Evolutionary conservation across 2,888 invertebrate species (phyloP).

Genomic region (Apantesis nais): DNA sequence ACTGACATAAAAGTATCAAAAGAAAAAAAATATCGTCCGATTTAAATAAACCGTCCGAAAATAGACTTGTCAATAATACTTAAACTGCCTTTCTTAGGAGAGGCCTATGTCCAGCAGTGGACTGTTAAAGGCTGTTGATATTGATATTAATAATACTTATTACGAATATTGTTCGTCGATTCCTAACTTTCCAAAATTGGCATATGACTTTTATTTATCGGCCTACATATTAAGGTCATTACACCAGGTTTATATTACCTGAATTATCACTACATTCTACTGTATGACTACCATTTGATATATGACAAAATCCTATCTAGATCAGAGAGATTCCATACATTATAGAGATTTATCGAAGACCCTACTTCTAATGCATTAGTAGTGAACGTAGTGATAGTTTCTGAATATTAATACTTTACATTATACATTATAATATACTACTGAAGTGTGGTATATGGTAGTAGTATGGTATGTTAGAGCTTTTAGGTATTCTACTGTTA

Average conservation of each 20-base stretch:
- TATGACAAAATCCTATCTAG: slow-evolving; percentile 7
- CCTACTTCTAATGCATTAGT: neutral
- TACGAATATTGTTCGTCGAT: too few relatives aligned
- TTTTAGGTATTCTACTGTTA: neutral
- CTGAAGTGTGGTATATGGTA: neutral
- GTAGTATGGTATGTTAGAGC: neutral
- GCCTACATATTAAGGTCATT: neutral
- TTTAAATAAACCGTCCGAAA: too few relatives aligned
- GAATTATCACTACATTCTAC: slow-evolving; percentile 8
- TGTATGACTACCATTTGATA: slow-evolving; percentile 11
- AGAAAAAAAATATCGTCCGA: too few relatives aligned
- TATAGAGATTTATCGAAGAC: slow-evolving; percentile 14
- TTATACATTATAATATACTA: neutral
- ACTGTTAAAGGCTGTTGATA: too few relatives aligned
- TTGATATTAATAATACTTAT: too few relatives aligned
- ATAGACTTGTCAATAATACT: too few relatives aligned
- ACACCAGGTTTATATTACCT: neutral
- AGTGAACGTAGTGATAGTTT: slow-evolving; percentile 1
- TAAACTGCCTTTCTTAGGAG: too few relatives aligned
- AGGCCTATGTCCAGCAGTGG: too few relatives aligned
- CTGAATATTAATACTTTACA: neutral
- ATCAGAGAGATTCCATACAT: slow-evolving; percentile 18
- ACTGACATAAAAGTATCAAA: too few relatives aligned
- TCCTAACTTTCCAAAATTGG: too few relatives aligned
- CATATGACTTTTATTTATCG: too few relatives aligned